Percentiles rank a stretch among this genome's conserved stretches.
phyloP scores from a whole-genome alignment of 2,113 vertebrate species.

The Siphamia tubifer region DNA sequence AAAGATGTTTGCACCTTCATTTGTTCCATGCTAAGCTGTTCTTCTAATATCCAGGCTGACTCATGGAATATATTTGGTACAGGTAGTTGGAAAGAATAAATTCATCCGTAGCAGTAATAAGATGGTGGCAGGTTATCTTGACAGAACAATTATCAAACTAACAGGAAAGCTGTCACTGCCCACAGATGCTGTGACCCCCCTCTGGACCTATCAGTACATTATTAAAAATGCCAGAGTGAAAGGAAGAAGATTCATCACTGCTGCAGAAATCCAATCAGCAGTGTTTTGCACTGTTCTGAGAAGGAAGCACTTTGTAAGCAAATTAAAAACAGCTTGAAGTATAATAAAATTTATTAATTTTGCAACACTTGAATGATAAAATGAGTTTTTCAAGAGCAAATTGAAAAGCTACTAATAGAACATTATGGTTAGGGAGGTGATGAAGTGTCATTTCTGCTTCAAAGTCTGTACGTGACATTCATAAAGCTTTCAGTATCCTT shows the following conservation, averaged over 20 bases:
- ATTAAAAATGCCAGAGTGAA: neutral
- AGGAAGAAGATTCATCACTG: neutral
- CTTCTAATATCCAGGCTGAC: neutral
- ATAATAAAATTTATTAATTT: neutral
- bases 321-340: neutral
- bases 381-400: no score
- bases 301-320: neutral
- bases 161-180: neutral
- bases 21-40: conserved; percentile 6
- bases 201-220: neutral
- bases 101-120: conserved; percentile 6
- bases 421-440: no score
- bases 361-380: neutral
- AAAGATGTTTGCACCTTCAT: no score
- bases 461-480: no score
- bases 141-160: neutral
- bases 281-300: neutral
- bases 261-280: neutral
- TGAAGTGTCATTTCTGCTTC: no score
- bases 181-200: neutral
- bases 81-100: conserved; percentile 9
- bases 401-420: no score
- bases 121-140: neutral
- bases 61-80: conserved; percentile 3
- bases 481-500: no score